phyloP scores from a whole-genome alignment of 53 echinoderm and acorn worm genomes.

The Actinopyga echinites region DNA sequence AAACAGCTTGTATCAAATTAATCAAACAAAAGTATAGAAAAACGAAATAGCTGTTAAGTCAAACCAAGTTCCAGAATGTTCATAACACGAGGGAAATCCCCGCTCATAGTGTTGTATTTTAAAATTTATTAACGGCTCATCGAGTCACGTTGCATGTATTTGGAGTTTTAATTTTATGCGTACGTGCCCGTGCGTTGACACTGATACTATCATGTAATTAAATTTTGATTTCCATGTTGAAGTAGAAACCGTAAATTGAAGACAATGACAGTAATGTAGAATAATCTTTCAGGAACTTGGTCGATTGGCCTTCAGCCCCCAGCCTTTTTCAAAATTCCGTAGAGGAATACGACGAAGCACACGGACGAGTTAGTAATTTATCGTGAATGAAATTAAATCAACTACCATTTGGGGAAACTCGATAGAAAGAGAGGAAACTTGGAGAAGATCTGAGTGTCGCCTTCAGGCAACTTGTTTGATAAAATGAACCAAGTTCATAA shows the following conservation, averaged over 20 bases:
- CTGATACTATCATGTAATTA: conserved; percentile 1
- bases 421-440: background rate
- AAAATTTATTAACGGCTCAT: too few species aligned
- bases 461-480: background rate
- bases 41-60: too few species aligned
- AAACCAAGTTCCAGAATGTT: too few species aligned
- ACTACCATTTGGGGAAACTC: background rate
- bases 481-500: background rate
- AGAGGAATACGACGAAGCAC: background rate
- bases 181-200: background rate
- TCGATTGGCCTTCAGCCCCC: conserved; percentile 31
- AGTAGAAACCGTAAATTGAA: background rate
- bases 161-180: conserved; percentile 19
- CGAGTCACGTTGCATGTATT: background rate
- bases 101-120: too few species aligned
- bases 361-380: background rate
- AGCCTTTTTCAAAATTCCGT: conserved; percentile 10
- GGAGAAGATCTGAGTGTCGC: background rate
- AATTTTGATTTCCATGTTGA: background rate
- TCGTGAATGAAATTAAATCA: background rate
- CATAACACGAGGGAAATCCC: too few species aligned
- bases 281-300: background rate
- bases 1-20: too few species aligned
- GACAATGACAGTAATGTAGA: background rate
- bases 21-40: too few species aligned